Base-by-base conservation (phyloP, 2,113 vertebrate species). In the Zosterops lateralis region DNA sequence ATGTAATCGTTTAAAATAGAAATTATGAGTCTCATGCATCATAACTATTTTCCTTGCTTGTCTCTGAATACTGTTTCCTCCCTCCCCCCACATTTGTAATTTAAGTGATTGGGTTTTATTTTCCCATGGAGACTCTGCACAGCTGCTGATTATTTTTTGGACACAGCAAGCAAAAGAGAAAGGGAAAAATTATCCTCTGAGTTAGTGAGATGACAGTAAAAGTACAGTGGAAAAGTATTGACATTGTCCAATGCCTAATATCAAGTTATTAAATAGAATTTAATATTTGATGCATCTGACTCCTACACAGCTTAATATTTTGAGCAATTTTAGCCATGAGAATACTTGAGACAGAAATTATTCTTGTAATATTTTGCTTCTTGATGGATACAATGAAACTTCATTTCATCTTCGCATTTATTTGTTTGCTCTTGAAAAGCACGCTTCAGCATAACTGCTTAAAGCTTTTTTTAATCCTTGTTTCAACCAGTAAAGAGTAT, bases 111-210 rank as follows among this genome's bases (percentile, higher is more conserved):
- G 45, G 22, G 4, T 25, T 71, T 61, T 45, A 78, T 44, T 44
- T 44, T 29, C 87, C 83, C 73, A 65, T 57, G 54, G 91, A 90
- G 83, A 78, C 14, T 86, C 40, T 68, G 77, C 34, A 94, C 92
- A 95, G 94, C 86, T 96, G 87, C 65, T 65, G 53, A 89, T 87
- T 91, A 57, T 34, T 50, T 91, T 91, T 78, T 85, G 64, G 81
- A 92, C 60, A 83, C 19, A 65, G 64, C 13, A 73, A 91, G 44
- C 56, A 87, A 93, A 93, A 87, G 25, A 87, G 38, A 87, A 95
- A 87, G 48, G 56, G 54, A 84, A 89, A 92, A 89, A 86, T 53
- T 12, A 85, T 18, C 64, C 47, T 81, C 58, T 60, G 31, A 83
- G 28, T 84, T 72, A 79, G 44, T 22, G 62, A 89, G 44, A 47